These are phyloP conservation scores for Rhynchomys soricoides DNA, from an alignment of 2,113 vertebrate species.

Conservation along the genomic window DNA sequence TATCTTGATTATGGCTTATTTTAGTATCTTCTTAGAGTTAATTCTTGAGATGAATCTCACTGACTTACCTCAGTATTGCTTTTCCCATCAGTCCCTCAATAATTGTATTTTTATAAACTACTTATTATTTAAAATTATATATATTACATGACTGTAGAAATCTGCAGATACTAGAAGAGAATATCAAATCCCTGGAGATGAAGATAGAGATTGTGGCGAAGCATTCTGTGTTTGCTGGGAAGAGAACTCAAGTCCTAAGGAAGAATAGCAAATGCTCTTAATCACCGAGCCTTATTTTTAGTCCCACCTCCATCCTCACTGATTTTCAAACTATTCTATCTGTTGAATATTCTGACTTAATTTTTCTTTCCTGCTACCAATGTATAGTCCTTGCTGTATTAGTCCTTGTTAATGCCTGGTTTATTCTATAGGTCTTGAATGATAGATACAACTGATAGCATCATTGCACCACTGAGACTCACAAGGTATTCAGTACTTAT, in stretches of 20 bases:
- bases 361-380: neutral
- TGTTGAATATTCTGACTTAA: neutral
- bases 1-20: neutral
- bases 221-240: neutral
- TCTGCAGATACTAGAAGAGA: neutral
- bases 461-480: neutral
- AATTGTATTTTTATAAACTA: neutral
- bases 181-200: neutral
- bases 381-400: neutral
- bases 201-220: neutral
- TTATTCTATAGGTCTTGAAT: neutral
- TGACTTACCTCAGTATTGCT: neutral
- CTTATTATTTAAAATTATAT: neutral
- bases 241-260: neutral
- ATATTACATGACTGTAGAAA: neutral
- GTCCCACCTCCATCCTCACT: neutral
- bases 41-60: neutral
- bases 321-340: neutral
- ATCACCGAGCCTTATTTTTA: neutral
- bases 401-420: neutral
- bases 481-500: neutral
- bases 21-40: neutral
- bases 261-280: neutral
- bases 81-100: neutral
- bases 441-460: neutral